These are phyloP conservation scores for Cataglyphis cursor DNA, from an alignment of 2,888 invertebrate genomes.

Conservation along the genomic window DNA sequence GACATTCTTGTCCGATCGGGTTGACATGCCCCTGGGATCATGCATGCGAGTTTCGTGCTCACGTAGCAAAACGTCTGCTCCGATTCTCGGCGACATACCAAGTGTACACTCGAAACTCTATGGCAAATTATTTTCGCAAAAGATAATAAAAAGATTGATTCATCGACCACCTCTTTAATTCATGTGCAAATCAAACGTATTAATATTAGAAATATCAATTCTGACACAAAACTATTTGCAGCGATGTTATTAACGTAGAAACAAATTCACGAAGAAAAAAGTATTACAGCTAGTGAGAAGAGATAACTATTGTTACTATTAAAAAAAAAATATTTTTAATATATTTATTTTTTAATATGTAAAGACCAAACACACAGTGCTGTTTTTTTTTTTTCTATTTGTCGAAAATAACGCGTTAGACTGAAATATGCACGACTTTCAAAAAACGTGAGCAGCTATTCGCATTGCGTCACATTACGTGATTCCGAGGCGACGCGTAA, in stretches of 20 bases:
- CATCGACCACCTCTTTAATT: background rate
- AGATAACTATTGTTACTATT: background rate
- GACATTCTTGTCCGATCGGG: constrained; percentile 82
- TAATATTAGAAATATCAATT: background rate
- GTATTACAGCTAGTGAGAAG: background rate
- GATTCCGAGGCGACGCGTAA: constrained; percentile 21
- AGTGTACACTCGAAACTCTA: constrained; percentile 36
- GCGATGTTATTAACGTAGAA: background rate
- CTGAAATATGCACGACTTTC: constrained; percentile 12
- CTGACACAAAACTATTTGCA: background rate
- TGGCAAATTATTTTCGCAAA: constrained; percentile 32
- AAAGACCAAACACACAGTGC: background rate
- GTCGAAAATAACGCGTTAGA: background rate
- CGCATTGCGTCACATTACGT: constrained; percentile 19
- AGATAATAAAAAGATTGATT: constrained; percentile 11
- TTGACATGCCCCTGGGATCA: constrained; percentile 81
- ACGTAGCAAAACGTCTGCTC: constrained; percentile 78
- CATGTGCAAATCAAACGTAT: background rate
- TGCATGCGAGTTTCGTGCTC: constrained; percentile 77
- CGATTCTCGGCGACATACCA: constrained; percentile 60
- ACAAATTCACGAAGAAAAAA: background rate
- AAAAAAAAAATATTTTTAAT: background rate
- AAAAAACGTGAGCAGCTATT: constrained; percentile 29
- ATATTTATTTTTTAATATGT: background rate
- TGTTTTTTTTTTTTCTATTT: background rate